Evolutionary conservation across 2,888 invertebrate species (phyloP), one percentile per base, ranked within the genome.

Genomic region (Incurvaria masculella): DNA sequence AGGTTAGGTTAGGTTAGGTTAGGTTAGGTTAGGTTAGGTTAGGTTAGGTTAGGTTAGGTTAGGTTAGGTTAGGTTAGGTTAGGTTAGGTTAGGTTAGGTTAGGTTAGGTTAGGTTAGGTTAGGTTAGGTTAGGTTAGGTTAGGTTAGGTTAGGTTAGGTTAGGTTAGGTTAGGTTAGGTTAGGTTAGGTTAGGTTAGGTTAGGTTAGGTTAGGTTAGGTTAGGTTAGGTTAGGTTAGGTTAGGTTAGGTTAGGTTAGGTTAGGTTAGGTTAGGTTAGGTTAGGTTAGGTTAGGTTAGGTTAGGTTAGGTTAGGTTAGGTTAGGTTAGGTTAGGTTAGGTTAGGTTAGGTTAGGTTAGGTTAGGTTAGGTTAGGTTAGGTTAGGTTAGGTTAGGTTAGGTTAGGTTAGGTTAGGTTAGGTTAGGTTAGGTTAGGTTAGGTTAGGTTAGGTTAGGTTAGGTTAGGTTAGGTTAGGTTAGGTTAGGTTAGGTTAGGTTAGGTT

Each of bases 361-460:
- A 44, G 47, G 44, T 48, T 48, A 44, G 47, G 43, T 48, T 48
- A 48, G 47, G 47, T 48, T 48, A 48, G 47, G 47, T 48, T 48
- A 48, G 47, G 47, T 48, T 48, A 44, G 47, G 47, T 44, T 48
- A 44, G 43, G 47, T 48, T 48, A 48, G 47, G 47, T 48, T 48
- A 40, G 47, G 44, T 48, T 48, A 47, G 47, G 43, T 48, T 48
- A 44, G 47, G 44, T 48, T 48, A 48, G 44, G 44, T 44, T 44
- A 48, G 40, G 44, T 44, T 44, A 44, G 48, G 44, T 44, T 26
- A 26, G 44, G 44, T 44, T 44, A 44, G 44, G 21, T 44, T 49
- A 43, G 42, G 49, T 45, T 49, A 45, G 48, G 51, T 51, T 51
- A 48, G 51, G 51, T 46, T 51, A 48, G 48, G 48, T 47, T 51